A percentile compares a stretch with the other conserved stretches of the same genome.
Evolutionary conservation across 2,113 vertebrate genomes (phyloP).

Genomic region (Megaptera novaeangliae): DNA sequence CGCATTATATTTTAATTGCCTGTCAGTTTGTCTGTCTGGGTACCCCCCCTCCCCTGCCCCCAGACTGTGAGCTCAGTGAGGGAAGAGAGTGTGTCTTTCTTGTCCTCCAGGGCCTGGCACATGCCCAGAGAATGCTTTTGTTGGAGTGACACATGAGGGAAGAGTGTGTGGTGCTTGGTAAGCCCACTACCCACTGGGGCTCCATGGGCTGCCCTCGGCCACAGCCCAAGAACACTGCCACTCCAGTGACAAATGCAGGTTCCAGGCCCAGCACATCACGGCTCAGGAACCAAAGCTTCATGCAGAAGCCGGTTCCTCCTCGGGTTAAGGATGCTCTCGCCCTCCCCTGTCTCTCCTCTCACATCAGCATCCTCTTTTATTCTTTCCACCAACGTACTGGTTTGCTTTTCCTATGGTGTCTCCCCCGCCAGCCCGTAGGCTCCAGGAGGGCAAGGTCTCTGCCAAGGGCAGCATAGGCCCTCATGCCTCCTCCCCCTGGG

Average conservation of each 20-base stretch:
- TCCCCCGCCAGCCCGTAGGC: rapidly evolving
- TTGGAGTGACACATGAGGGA: not conserved
- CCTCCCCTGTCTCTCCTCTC: rapidly evolving
- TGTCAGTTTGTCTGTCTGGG: not conserved
- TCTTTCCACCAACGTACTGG: not conserved
- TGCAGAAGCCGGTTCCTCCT: not conserved
- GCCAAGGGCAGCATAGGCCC: not conserved
- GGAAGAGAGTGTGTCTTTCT: not conserved
- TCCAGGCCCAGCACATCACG: not conserved
- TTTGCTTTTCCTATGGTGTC: not conserved
- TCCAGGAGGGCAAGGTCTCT: not conserved
- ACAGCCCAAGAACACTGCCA: not conserved
- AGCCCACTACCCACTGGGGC: not conserved
- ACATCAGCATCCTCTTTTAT: not conserved
- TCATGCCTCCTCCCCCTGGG: not conserved
- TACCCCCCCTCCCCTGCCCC: not conserved
- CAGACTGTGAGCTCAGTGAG: not conserved
- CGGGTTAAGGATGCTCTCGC: not conserved
- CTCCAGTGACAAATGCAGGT: not conserved
- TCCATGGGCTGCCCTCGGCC: not conserved
- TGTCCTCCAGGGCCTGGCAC: not conserved
- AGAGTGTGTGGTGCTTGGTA: no score
- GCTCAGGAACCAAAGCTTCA: not conserved
- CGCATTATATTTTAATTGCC: not conserved
- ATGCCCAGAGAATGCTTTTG: not conserved